A percentile compares a stretch with the other conserved stretches of the same genome.
Evolutionary conservation across 2,113 vertebrate species (phyloP).

Genomic region (Crypturellus undulatus): DNA sequence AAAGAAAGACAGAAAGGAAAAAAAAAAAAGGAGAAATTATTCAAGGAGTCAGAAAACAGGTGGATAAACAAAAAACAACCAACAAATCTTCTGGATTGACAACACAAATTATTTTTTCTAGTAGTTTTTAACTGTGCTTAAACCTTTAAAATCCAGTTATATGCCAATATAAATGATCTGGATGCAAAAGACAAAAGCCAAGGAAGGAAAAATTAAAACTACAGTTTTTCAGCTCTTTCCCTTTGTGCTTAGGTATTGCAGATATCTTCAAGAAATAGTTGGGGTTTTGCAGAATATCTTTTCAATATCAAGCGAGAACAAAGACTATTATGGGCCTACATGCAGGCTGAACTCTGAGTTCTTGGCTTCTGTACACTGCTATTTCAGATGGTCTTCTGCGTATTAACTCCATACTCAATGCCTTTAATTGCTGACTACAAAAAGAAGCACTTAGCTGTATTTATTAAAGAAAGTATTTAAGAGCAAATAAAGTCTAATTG

Average conservation of each 20-base stretch:
- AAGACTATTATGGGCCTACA: not conserved
- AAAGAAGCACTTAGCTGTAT: not conserved
- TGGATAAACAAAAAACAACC: conserved; percentile 75
- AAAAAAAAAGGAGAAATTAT: conserved; percentile 46
- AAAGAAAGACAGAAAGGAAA: not conserved
- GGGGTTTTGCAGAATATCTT: not conserved
- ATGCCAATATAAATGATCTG: not conserved
- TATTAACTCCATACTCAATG: not conserved
- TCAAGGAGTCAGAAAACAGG: conserved; percentile 77
- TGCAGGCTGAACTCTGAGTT: not conserved
- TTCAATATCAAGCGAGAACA: not conserved
- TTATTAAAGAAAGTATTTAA: not conserved
- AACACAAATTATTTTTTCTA: not conserved
- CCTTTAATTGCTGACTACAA: not conserved
- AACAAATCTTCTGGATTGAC: not conserved
- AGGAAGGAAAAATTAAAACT: not conserved
- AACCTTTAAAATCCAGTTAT: not conserved
- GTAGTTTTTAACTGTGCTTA: not conserved
- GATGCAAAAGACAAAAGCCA: not conserved
- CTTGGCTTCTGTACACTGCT: not conserved
- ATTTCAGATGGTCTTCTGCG: not conserved
- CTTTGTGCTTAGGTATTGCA: not conserved
- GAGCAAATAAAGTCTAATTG: not conserved
- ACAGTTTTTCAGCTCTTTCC: not conserved
- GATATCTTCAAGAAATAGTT: not conserved